Base-by-base conservation (phyloP, 2,113 vertebrate genomes). In the Sebastes schlegelii region DNA sequence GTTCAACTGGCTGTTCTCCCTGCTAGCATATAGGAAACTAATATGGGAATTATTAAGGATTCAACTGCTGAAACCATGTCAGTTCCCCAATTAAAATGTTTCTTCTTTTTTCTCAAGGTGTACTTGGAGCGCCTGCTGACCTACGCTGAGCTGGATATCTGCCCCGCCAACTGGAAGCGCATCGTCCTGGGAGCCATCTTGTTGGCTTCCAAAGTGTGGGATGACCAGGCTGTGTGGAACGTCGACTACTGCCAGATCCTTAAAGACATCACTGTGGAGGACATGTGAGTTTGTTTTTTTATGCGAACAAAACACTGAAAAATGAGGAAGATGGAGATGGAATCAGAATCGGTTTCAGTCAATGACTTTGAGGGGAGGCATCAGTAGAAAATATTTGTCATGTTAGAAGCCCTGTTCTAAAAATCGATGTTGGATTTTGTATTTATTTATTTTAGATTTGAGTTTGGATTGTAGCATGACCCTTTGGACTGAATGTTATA, bases 221-320 rank as follows among this genome's bases (percentile, higher is more conserved):
- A 99, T 0, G 98, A 99, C 95, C 98, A 99, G 93, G 98, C 98
- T 0, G 98, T 99, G 88, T 99, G 98, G 98, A 99, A 99, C 11
- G 98, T 99, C 80, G 98, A 99, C 94, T 99, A 98, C 94, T 99
- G 98, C 95, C 98, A 99, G 96, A 98, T 98, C 94, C 96, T 98
- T 60, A 99, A 98, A 88, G 97, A 98, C 92, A 98, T 98, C 94
- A 97, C 97, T 0, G 97, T 98, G 0, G 97, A 98, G 91, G 97
- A 99, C 95, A 97, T 98, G 97, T 98, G 91, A 96, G 97, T 96
- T 11, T 3, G 19, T 17, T 17, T 19, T 23, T 74, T 2, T 63
- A 1, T 54, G 21, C 5, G 26, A 26, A 26, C 26, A 26, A 26
- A 26, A 26, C 26, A 26, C 2, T 26, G 26, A 26, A 26, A 26